Conservation (phyloP, 2,797 vertebrate genomes). For the Dryobates pubescens region DNA sequence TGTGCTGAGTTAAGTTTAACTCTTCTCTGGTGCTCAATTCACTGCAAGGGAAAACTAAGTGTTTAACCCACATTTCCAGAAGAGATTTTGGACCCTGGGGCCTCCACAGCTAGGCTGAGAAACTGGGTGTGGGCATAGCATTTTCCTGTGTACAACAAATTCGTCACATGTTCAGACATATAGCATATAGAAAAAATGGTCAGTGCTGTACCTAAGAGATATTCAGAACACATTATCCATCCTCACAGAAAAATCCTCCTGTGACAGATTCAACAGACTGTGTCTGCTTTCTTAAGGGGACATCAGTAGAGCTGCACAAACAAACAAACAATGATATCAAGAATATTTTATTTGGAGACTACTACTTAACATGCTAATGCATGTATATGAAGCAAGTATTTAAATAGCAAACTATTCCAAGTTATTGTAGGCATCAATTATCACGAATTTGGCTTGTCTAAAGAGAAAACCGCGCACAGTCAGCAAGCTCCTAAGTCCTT, state of each 20-base stretch:
- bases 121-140: not conserved
- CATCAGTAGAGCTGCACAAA: not conserved
- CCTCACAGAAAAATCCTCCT: not conserved
- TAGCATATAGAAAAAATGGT: not conserved
- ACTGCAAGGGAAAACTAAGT: not conserved
- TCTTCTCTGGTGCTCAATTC: not conserved
- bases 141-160: not conserved
- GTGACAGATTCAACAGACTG: not conserved
- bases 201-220: not conserved
- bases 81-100: accelerated
- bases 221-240: not conserved
- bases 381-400: not conserved
- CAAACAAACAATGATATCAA: not conserved
- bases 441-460: not conserved
- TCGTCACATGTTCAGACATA: not conserved
- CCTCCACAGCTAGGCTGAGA: not conserved
- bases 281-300: not conserved
- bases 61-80: not conserved
- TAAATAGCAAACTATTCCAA: not conserved
- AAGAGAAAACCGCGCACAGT: not conserved
- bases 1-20: not conserved
- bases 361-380: not conserved
- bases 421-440: not conserved
- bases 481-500: slow-evolving; percentile 22
- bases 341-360: not conserved